A percentile compares a stretch with the other conserved stretches of the same genome.
These are phyloP conservation scores for Dermolepida albohirtum DNA, from an alignment of 2,888 invertebrate species.

Conservation along the genomic window DNA sequence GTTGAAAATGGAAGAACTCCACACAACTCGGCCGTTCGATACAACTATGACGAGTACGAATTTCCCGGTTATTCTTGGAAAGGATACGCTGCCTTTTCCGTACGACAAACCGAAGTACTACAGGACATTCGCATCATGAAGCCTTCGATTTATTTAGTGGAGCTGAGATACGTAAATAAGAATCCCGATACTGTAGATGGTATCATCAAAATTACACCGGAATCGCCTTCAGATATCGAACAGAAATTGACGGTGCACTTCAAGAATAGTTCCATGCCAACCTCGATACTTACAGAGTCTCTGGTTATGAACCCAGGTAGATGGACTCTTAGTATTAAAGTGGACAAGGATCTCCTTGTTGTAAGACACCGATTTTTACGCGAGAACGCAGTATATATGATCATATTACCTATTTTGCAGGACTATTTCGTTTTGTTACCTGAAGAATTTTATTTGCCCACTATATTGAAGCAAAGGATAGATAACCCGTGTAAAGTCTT, in stretches of 20 bases:
- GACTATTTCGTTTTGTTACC: constrained; percentile 98
- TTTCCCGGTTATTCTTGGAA: constrained; percentile 97
- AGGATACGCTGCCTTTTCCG: constrained; percentile 94
- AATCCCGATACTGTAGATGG: constrained; percentile 82
- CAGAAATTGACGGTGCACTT: constrained; percentile 83
- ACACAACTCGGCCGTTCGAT: constrained; percentile 76
- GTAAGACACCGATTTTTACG: constrained; percentile 67
- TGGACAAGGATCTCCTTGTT: constrained; percentile 84
- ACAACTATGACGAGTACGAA: constrained; percentile 76
- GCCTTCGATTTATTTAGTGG: constrained; percentile 76
- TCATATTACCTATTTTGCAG: constrained; percentile 65
- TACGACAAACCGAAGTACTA: constrained; percentile 87
- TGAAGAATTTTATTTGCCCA: constrained; percentile 96
- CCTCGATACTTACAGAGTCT: constrained; percentile 86
- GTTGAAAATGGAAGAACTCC: constrained; percentile 86
- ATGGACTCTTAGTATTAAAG: constrained; percentile 88
- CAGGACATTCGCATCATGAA: constrained; percentile 80
- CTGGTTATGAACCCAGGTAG: constrained; percentile 94
- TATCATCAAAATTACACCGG: constrained; percentile 81
- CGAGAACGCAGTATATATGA: background rate
- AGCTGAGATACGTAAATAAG: constrained; percentile 85
- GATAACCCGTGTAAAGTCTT: constrained; percentile 82
- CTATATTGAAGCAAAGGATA: constrained; percentile 86
- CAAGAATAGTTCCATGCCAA: constrained; percentile 76
- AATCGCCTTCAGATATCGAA: constrained; percentile 80